phyloP scores from a whole-genome alignment of 2,888 invertebrate species.

The Leucophora obtusa region DNA sequence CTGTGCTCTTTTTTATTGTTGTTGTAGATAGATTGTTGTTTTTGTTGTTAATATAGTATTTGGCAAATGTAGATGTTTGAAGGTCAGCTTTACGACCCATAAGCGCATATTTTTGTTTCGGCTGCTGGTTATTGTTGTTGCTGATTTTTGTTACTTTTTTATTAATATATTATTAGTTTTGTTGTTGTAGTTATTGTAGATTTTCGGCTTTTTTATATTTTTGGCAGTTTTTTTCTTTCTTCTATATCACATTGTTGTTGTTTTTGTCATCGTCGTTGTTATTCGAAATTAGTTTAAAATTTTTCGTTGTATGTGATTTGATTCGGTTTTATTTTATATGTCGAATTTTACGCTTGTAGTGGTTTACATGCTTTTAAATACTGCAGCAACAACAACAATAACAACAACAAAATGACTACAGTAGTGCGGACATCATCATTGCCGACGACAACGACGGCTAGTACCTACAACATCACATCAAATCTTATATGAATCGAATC shows the following conservation, averaged over 20 bases:
- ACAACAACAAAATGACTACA: constrained; percentile 1
- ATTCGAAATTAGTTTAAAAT: constrained; percentile 35
- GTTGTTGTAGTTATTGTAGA: constrained; percentile 64
- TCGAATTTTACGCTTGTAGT: constrained; percentile 53
- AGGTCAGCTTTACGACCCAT: constrained; percentile 79
- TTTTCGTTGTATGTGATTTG: constrained; percentile 65
- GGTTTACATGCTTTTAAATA: constrained; percentile 52
- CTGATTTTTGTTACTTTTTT: constrained; percentile 36
- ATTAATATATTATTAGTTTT: constrained; percentile 59
- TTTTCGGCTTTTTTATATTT: constrained; percentile 64
- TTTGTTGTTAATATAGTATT: constrained; percentile 69
- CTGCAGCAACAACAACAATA: constrained; percentile 4
- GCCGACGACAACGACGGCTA: not conserved
- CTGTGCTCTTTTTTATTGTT: constrained; percentile 61
- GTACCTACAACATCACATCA: constrained; percentile 15
- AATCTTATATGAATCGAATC: constrained; percentile 20
- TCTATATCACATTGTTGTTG: constrained; percentile 67
- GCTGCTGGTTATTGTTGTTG: constrained; percentile 53
- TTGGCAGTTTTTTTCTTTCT: constrained; percentile 68
- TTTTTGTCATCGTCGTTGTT: constrained; percentile 19
- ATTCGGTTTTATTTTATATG: constrained; percentile 30
- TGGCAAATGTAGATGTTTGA: constrained; percentile 76
- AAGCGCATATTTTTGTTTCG: constrained; percentile 71
- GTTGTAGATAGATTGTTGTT: constrained; percentile 54
- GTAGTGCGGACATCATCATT: not conserved